phyloP scores from a whole-genome alignment of 2,113 vertebrate genomes.

The Trematocara marginatum region DNA sequence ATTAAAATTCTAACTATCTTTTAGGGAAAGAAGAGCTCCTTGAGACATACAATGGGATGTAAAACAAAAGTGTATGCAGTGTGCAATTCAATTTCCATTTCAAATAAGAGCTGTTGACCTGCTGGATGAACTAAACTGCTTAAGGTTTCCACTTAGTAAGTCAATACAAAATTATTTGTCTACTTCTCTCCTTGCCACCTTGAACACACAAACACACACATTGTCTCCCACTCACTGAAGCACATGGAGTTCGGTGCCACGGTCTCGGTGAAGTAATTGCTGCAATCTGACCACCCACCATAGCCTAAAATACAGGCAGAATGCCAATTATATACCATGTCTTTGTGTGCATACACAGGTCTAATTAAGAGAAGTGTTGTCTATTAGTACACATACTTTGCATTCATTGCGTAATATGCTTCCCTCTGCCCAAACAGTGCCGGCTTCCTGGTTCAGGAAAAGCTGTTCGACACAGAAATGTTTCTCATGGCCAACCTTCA shows the following conservation, averaged over 20 bases:
- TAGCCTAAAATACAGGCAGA: neutral
- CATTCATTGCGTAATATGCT: neutral
- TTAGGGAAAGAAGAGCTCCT: neutral
- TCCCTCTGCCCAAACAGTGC: neutral
- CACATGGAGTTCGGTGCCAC: neutral
- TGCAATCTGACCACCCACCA: constrained; percentile 13
- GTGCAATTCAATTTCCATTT: constrained; percentile 6
- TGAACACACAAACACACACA: neutral
- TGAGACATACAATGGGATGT: neutral
- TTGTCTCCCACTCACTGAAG: neutral
- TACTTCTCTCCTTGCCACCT: constrained; percentile 3
- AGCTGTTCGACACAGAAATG: neutral
- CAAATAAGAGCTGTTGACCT: neutral
- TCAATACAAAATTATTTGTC: constrained; percentile 1
- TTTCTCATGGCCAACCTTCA: neutral
- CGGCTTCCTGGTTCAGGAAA: neutral
- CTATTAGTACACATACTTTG: neutral
- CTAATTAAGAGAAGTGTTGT: constrained; percentile 1
- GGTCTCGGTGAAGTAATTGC: neutral
- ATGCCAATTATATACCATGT: neutral
- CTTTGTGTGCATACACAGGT: neutral
- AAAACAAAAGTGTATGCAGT: neutral
- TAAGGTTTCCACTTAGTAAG: neutral
- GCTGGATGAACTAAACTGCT: neutral
- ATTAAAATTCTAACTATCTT: neutral